Evolutionary conservation across 2,797 vertebrate species (phyloP).

Genomic region (Esox masquinongy): DNA sequence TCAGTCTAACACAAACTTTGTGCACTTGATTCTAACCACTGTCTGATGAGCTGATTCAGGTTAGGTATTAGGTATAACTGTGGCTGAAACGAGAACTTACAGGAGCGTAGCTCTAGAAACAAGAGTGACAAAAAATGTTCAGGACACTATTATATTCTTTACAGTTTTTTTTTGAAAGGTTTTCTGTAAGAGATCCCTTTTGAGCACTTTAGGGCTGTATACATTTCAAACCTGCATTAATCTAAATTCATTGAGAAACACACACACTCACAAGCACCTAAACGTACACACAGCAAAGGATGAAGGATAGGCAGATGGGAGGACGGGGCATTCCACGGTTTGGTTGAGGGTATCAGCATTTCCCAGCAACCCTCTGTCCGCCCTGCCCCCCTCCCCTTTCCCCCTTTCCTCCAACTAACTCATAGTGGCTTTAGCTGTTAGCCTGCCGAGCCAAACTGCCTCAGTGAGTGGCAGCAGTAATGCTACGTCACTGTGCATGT

Average conservation of each 20-base stretch:
- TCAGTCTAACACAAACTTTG: too few species aligned
- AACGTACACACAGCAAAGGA: background rate
- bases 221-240: background rate
- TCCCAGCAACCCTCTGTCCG: slow-evolving; percentile 6
- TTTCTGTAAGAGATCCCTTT: background rate
- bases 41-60: too few species aligned
- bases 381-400: background rate
- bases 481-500: slow-evolving; percentile 67
- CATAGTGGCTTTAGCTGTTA: slow-evolving; percentile 66
- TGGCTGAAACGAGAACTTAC: background rate
- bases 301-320: slow-evolving; percentile 2
- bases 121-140: background rate
- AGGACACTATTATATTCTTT: background rate
- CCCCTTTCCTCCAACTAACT: slow-evolving; percentile 67
- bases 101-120: background rate
- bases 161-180: background rate
- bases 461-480: slow-evolving; percentile 51
- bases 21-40: too few species aligned
- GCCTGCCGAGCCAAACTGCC: slow-evolving; percentile 39
- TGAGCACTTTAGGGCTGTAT: background rate
- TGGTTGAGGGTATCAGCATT: slow-evolving; percentile 14
- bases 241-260: background rate
- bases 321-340: slow-evolving; percentile 16
- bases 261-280: background rate
- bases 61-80: background rate